Percentiles rank a stretch among this genome's conserved stretches.
Conservation (phyloP, 2,797 vertebrate genomes). For the Lepus townsendii region DNA sequence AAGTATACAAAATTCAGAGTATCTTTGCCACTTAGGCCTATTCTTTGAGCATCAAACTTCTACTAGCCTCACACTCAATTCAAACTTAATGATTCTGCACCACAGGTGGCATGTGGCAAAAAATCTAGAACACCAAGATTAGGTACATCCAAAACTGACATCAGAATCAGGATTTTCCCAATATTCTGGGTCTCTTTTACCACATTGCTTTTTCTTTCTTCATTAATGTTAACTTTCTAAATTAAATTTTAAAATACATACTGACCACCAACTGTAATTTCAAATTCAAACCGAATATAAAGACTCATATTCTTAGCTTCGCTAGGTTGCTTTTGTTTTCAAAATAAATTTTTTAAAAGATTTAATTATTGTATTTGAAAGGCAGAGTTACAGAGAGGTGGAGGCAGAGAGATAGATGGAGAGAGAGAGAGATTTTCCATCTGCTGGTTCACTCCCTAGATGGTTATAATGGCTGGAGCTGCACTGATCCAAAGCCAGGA, state of each 20-base stretch:
- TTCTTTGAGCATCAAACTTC: background rate
- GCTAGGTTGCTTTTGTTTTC: slow-evolving; percentile 68
- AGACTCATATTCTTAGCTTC: slow-evolving; percentile 72
- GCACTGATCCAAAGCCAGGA: too few species aligned
- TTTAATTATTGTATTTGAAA: too few species aligned
- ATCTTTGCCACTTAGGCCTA: background rate
- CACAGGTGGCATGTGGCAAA: background rate
- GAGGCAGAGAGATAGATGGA: too few species aligned
- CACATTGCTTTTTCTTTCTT: slow-evolving; percentile 16
- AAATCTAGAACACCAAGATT: background rate
- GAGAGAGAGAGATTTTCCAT: too few species aligned
- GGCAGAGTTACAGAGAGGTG: too few species aligned
- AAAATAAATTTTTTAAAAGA: slow-evolving; percentile 75
- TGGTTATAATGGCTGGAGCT: too few species aligned
- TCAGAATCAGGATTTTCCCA: slow-evolving; percentile 41
- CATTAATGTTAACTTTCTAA: slow-evolving; percentile 66
- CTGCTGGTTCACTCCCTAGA: too few species aligned
- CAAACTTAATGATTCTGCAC: background rate
- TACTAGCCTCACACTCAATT: background rate
- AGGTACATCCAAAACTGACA: background rate
- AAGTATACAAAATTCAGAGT: background rate
- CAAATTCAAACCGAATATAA: slow-evolving; percentile 68
- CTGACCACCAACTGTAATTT: slow-evolving; percentile 68
- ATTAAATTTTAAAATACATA: slow-evolving; percentile 69
- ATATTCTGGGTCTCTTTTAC: background rate